Base-by-base conservation (phyloP, 2,113 vertebrate genomes). In the Turdus rufiventris region DNA sequence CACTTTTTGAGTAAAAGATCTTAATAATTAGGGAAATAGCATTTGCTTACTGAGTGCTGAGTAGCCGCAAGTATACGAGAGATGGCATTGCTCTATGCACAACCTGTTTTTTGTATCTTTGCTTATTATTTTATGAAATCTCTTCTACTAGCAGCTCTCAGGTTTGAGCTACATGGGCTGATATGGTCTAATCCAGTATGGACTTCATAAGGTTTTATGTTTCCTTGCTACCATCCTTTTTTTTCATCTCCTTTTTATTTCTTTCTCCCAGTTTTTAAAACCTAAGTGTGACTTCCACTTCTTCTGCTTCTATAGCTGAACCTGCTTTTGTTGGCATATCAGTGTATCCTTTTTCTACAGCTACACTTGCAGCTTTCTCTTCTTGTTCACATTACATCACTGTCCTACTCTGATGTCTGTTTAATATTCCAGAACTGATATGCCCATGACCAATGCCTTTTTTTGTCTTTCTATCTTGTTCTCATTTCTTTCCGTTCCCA, bases 71-170 rank as follows among this genome's bases (percentile, higher is more conserved):
- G 12, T 13, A 68, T 12, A 18, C 0, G 0, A 56, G 57, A 29
- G 29, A 66, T 88, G 34, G 14, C 78, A 67, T 26, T 0, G 0
- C 50, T 58, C 29, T 14, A 8, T 18, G 19, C 26, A 76, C 8
- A 68, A 45, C 10, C 36, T 58, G 20, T 0, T 16, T 74, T 63
- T 77, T 24, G 20, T 21, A 50, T 3, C 18, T 28, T 58, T 51
- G 33, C 11, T 45, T 58, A 51, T 26, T 61, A 80, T 84, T 85
- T 56, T 14, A 58, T 1, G 2, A 79, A 73, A 68, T 25, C 26
- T 61, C 45, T 76, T 54, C 58, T 61, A 68, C 15, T 1, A 4
- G 48, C 21, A 90, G 31, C n/a, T 8, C 5, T 42, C 62, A 93
- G 33, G 26, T 72, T 82, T 75, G 43, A 77, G 40, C 33, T 36